phyloP scores from a whole-genome alignment of 2,797 vertebrate species.

The Hippoglossus hippoglossus region DNA sequence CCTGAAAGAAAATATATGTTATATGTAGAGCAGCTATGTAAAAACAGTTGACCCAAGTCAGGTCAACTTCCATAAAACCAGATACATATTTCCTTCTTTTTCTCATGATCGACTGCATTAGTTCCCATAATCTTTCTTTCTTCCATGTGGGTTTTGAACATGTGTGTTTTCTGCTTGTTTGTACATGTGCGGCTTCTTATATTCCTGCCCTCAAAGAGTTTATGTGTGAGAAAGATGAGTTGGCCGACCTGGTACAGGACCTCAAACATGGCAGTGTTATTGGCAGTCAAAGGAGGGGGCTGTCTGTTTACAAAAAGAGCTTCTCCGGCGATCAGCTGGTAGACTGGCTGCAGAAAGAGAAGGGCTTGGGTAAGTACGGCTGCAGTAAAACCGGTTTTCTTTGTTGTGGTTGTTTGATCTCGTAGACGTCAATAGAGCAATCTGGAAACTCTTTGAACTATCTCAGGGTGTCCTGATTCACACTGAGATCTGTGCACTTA shows the following conservation, averaged over 20 bases:
- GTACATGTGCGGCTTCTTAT: conserved; percentile 31
- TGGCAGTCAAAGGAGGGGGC: conserved; percentile 72
- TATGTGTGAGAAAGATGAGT: conserved; percentile 79
- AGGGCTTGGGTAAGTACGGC: conserved; percentile 76
- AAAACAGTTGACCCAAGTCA: not conserved
- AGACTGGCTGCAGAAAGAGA: conserved; percentile 76
- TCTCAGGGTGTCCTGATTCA: not conserved
- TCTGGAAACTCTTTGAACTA: not conserved
- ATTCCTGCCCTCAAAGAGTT: conserved; percentile 64
- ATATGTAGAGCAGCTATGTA: too few relatives aligned
- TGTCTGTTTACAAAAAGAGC: conserved; percentile 79
- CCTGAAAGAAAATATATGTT: too few relatives aligned
- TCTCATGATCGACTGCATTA: not conserved
- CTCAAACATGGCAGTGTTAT: conserved; percentile 76
- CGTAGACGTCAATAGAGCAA: not conserved
- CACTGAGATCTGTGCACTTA: not conserved
- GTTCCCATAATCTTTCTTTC: conserved; percentile 1
- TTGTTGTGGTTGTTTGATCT: conserved; percentile 1
- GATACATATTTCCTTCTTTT: not conserved
- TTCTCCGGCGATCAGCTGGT: conserved; percentile 78
- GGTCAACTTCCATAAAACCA: not conserved
- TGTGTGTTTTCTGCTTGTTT: conserved; percentile 52
- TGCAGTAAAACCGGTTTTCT: not conserved
- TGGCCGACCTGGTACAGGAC: conserved; percentile 74
- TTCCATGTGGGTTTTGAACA: conserved; percentile 10